Evolutionary conservation across 2,888 invertebrate genomes (phyloP).

Genomic region (Melinaea menophilus): DNA sequence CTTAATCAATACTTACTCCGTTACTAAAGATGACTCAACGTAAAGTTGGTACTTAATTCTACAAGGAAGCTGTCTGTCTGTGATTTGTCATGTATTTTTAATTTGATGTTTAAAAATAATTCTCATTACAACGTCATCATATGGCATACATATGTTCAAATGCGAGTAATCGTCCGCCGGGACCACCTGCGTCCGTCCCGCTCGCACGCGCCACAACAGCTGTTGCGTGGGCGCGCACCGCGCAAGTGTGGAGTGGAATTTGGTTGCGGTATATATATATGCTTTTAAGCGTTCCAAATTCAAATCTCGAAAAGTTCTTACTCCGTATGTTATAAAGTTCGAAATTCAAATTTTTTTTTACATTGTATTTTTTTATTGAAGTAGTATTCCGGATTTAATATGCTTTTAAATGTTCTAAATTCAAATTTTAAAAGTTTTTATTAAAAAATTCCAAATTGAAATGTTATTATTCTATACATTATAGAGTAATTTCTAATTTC

Average conservation of each 20-base stretch:
- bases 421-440: neutral
- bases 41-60: conserved; percentile 26
- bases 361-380: too few relatives aligned
- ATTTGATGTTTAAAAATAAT: conserved; percentile 18
- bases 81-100: conserved; percentile 14
- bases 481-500: neutral
- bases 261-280: conserved; percentile 10
- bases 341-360: too few relatives aligned
- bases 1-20: conserved; percentile 24
- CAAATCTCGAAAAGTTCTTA: neutral
- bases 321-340: too few relatives aligned
- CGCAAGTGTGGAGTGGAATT: conserved; percentile 39
- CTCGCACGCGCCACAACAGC: conserved; percentile 66
- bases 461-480: conserved; percentile 4
- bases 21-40: conserved; percentile 54
- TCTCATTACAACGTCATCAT: conserved; percentile 19
- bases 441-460: too few relatives aligned
- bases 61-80: conserved; percentile 2
- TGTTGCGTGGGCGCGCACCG: conserved; percentile 39
- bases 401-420: neutral
- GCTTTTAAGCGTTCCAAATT: too few relatives aligned
- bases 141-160: conserved; percentile 25
- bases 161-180: conserved; percentile 44
- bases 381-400: too few relatives aligned
- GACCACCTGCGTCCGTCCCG: conserved; percentile 71